Evolutionary conservation across 35 echinoderm and acorn worm genomes (phyloP).

Genomic region (Hemicentrotus pulcherrimus): DNA sequence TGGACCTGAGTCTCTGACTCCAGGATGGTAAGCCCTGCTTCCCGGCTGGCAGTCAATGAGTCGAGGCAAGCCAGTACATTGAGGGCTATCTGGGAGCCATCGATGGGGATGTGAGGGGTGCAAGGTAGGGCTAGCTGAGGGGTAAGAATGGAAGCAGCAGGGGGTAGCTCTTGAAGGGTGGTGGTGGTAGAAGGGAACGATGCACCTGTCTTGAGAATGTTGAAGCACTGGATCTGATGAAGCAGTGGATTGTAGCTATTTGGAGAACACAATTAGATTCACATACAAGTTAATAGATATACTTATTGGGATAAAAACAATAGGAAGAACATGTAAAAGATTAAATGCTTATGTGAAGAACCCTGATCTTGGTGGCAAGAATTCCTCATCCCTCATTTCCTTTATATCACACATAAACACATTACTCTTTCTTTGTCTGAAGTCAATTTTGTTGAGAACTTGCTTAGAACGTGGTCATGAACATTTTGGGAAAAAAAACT

Average conservation of each 20-base stretch:
- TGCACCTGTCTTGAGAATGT: slow-evolving; percentile 49
- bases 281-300: too few relatives aligned
- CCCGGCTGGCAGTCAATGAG: slow-evolving; percentile 66
- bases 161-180: slow-evolving; percentile 49
- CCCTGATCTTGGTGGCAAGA: too few relatives aligned
- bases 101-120: slow-evolving; percentile 54
- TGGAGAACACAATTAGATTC: neutral
- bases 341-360: too few relatives aligned
- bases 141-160: slow-evolving; percentile 65
- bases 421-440: too few relatives aligned
- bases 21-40: slow-evolving; percentile 73
- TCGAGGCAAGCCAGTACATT: slow-evolving; percentile 89
- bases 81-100: slow-evolving; percentile 82
- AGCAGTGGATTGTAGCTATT: slow-evolving; percentile 53
- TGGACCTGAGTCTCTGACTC: slow-evolving; percentile 59
- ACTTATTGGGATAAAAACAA: too few relatives aligned
- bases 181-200: neutral
- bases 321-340: too few relatives aligned
- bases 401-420: too few relatives aligned
- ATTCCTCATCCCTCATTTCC: too few relatives aligned
- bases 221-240: slow-evolving; percentile 70
- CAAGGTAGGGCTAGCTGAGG: slow-evolving; percentile 86
- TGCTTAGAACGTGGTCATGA: too few relatives aligned
- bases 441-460: too few relatives aligned
- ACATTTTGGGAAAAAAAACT: too few relatives aligned